A percentile compares a stretch with the other conserved stretches of the same genome.
phyloP scores from a whole-genome alignment of 1,140 invertebrate species.

The Steinernema feltiae region DNA sequence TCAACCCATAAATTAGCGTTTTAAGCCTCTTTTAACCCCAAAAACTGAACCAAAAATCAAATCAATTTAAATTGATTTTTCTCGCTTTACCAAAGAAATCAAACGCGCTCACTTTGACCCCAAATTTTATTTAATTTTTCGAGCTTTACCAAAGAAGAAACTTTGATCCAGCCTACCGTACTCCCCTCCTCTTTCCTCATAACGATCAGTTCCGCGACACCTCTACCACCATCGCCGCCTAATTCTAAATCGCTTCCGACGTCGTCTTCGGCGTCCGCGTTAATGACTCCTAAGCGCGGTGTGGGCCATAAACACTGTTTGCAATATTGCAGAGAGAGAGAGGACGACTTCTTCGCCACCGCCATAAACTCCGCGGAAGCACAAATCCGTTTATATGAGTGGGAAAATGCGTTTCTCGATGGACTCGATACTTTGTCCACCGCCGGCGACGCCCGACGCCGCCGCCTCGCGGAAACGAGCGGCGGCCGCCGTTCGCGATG shows the following conservation, averaged over 20 bases:
- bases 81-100: too few species aligned
- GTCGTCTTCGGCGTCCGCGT: background rate
- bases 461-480: background rate
- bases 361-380: background rate
- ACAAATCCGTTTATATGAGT: conserved; percentile 1
- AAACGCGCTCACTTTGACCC: too few species aligned
- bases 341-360: background rate
- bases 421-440: conserved; percentile 9
- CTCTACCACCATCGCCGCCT: background rate
- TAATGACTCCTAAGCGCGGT: too few species aligned
- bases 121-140: too few species aligned
- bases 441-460: background rate
- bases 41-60: too few species aligned
- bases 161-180: background rate
- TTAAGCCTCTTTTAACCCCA: too few species aligned
- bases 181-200: background rate
- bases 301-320: background rate
- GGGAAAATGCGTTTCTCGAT: conserved; percentile 12
- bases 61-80: too few species aligned
- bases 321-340: background rate
- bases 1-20: too few species aligned
- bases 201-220: background rate
- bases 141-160: too few species aligned
- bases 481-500: background rate
- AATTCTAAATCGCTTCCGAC: too few species aligned